Evolutionary conservation across 2,113 vertebrate species (phyloP), one percentile per base, ranked within the genome.

Genomic region (Ochotona curzoniae): DNA sequence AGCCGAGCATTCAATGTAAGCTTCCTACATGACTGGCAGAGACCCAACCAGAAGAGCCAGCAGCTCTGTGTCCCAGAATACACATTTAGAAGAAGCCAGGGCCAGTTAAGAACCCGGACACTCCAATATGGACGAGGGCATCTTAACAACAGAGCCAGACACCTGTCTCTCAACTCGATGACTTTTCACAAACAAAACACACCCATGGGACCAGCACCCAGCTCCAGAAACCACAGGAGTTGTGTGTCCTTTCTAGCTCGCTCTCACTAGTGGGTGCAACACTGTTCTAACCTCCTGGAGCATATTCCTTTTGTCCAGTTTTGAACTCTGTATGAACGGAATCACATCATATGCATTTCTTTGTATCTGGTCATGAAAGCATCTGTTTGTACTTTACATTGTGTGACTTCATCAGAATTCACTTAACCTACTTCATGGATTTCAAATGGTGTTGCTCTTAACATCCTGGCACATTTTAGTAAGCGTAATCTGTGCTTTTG

Each of bases 151-250:
- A 17, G 18, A 57, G 54, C 54, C 54, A 57, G n/a, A 18, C 15
- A 18, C 54, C 54, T 57, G 54, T 57, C 54, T 13, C 54, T 57
- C 54, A 66, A 32, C 32, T 71, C 11, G 11, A 21, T 87, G 32
- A 71, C 35, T 79, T 87, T 78, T 87, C 64, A 79, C 20, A 51
- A 91, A 83, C 66, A 38, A 47, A 90, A 74, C 64, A 87, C 49
- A 70, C 12, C 69, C 7, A 0, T 63, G 67, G 26, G 38, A 84
- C 38, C 79, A 93, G 38, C 66, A 75, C 38, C 51, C 17, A 85
- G 13, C 70, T 26, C 51, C 79, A n/a, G 49, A 80, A 49, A 60
- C 10, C 13, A 38, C 51, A 47, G n/a, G 63, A 88, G 74, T 49
- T 38, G 38, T 49, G 14, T 32, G 38, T 21, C 66, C 67, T 5